Evolutionary conservation across 2,797 vertebrate species (phyloP).

Genomic region (Podargus strigoides): DNA sequence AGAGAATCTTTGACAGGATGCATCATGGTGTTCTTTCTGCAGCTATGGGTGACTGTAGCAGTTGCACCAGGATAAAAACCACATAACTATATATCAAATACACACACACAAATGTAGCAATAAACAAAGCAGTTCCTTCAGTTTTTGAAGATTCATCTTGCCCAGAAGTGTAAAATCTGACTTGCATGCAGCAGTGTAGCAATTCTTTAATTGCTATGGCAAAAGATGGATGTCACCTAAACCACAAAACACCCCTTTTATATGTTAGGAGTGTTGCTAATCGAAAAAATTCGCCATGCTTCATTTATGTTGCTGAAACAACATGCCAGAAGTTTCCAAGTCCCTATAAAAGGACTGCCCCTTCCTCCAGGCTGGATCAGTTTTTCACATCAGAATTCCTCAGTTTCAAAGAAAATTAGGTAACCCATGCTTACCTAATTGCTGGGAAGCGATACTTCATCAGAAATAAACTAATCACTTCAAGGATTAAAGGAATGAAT

Average conservation of each 20-base stretch:
- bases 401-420: not conserved
- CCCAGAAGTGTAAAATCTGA: not conserved
- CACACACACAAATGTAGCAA: not conserved
- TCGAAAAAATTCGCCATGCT: not conserved
- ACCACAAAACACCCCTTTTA: not conserved
- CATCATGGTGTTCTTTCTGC: not conserved
- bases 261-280: not conserved
- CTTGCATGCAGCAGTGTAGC: not conserved
- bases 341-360: not conserved
- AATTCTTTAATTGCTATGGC: not conserved
- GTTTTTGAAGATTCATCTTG: not conserved
- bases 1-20: not conserved
- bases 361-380: not conserved
- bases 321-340: not conserved
- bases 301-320: not conserved
- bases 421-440: not conserved
- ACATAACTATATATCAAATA: not conserved
- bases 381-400: not conserved
- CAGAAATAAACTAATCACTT: not conserved
- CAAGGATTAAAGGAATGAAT: not conserved
- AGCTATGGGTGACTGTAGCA: not conserved
- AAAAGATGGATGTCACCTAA: not conserved
- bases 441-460: not conserved
- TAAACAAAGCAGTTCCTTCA: not conserved
- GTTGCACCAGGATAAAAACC: not conserved